These are phyloP conservation scores for Chelmon rostratus DNA, from an alignment of 2,797 vertebrate species.

Conservation along the genomic window DNA sequence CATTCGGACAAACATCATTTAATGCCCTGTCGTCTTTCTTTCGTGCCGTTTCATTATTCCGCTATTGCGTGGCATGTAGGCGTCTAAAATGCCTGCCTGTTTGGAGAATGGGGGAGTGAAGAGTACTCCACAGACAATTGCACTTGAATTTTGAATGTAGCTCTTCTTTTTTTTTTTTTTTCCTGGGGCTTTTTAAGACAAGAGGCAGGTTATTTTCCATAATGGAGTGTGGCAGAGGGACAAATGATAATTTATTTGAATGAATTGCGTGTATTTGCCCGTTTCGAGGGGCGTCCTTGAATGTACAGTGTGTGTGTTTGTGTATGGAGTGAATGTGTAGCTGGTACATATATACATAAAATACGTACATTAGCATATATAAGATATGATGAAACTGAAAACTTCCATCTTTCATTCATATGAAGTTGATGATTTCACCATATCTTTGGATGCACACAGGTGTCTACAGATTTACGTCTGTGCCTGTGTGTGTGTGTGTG, in stretches of 20 bases:
- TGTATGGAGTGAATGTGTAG: slow-evolving; percentile 7
- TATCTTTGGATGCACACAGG: slow-evolving; percentile 9
- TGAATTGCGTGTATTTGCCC: slow-evolving; percentile 54
- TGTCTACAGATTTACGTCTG: slow-evolving; percentile 36
- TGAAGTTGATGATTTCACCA: background rate
- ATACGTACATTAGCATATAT: background rate
- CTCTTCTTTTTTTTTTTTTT: slow-evolving; percentile 25
- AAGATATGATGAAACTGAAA: background rate
- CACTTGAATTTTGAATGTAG: slow-evolving; percentile 79
- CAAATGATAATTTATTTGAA: slow-evolving; percentile 74
- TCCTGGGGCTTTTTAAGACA: slow-evolving; percentile 64
- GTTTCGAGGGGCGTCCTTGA: slow-evolving; percentile 46
- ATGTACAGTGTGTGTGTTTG: slow-evolving; percentile 5
- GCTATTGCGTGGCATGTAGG: slow-evolving; percentile 75
- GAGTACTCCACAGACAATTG: slow-evolving; percentile 78
- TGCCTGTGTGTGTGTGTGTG: slow-evolving; percentile 5
- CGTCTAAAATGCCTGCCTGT: slow-evolving; percentile 73
- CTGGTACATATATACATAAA: background rate
- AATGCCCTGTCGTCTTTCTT: slow-evolving; percentile 76
- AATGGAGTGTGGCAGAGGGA: slow-evolving; percentile 55
- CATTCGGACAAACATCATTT: slow-evolving; percentile 79
- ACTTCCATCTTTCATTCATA: background rate
- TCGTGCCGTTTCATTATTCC: slow-evolving; percentile 76
- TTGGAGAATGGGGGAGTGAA: slow-evolving; percentile 78
- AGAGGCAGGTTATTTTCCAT: slow-evolving; percentile 74